phyloP scores from a whole-genome alignment of 2,113 vertebrate species.

The Sylvilagus bachmani region DNA sequence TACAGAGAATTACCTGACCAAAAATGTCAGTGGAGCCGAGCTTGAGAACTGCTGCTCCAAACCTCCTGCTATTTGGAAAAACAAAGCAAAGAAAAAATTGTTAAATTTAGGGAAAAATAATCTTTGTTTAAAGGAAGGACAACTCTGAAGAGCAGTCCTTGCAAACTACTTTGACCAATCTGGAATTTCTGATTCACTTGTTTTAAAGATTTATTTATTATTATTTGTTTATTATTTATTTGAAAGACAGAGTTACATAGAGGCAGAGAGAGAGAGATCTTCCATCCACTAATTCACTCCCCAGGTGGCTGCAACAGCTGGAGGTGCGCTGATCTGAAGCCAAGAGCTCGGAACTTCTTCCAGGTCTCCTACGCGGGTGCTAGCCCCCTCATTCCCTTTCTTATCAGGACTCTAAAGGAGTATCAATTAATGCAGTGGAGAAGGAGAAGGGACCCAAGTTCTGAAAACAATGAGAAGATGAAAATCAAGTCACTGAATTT shows the following conservation, averaged over 20 bases:
- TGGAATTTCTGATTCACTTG: not conserved
- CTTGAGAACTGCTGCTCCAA: not conserved
- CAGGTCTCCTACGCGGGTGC: too few relatives aligned
- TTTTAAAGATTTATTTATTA: too few relatives aligned
- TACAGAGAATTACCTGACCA: not conserved
- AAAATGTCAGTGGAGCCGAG: not conserved
- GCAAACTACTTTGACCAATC: not conserved
- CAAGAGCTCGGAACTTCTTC: too few relatives aligned
- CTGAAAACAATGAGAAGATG: not conserved
- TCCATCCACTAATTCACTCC: too few relatives aligned
- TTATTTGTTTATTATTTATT: too few relatives aligned
- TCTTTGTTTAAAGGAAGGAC: not conserved
- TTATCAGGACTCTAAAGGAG: constrained; percentile 19
- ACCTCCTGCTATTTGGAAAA: constrained; percentile 4
- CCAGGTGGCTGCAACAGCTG: too few relatives aligned
- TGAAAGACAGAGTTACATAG: too few relatives aligned
- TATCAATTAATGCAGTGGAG: not conserved
- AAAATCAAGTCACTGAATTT: not conserved
- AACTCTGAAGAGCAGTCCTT: not conserved
- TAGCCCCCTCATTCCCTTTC: not conserved
- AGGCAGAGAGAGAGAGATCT: too few relatives aligned
- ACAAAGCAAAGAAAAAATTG: constrained; percentile 38
- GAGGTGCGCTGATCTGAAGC: too few relatives aligned
- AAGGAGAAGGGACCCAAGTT: not conserved
- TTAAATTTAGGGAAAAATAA: constrained; percentile 44